Base-by-base conservation (phyloP, 2,888 invertebrate species). In the Ametastegia equiseti region DNA sequence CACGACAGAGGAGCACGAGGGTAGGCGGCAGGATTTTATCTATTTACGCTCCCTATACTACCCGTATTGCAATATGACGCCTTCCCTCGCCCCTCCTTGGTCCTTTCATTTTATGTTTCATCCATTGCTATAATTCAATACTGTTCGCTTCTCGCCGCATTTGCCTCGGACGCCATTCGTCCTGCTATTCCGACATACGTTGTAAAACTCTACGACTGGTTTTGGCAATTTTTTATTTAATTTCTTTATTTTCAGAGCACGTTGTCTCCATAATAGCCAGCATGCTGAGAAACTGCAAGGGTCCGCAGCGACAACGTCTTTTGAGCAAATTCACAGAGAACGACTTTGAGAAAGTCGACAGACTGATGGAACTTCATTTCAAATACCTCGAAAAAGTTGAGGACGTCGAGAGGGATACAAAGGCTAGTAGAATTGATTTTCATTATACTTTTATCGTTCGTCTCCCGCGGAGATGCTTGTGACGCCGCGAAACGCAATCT, bases 271-370 rank as follows among this genome's bases (percentile, higher is more conserved):
- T 99, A 82, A 97, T 99, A 87, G 95, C 97, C 0, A 97, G 97
- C 47, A 97, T 99, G 96, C 92, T 99, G 84, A 95, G 97, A 83
- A 98, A 98, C 91, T 98, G 98, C 90, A 95, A 96, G 87, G 98
- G 98, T 0, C 95, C 96, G 6, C 98, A 99, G 88, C 93, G 98
- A 42, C 97, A 98, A 90, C 93, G 99, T 82, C 93, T 99, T 80
- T 92, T 99, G 19, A 96, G 96, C 86, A 99, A 99, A 93, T 99
- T 99, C 91, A 96, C 96, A 0, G 99, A 99, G 92, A 98, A 98
- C 89, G 99, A 99, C 91, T 97, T 98, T 88, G 99, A 99, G 92
- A 99, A 99, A 93, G 98, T 99, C 0, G 99, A 99, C 92, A 93
- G 99, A 83, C 93, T 99, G 63, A 93, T 99, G 90, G 99, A 99